phyloP scores from a whole-genome alignment of 2,888 invertebrate genomes.

The Tiphia femorata region DNA sequence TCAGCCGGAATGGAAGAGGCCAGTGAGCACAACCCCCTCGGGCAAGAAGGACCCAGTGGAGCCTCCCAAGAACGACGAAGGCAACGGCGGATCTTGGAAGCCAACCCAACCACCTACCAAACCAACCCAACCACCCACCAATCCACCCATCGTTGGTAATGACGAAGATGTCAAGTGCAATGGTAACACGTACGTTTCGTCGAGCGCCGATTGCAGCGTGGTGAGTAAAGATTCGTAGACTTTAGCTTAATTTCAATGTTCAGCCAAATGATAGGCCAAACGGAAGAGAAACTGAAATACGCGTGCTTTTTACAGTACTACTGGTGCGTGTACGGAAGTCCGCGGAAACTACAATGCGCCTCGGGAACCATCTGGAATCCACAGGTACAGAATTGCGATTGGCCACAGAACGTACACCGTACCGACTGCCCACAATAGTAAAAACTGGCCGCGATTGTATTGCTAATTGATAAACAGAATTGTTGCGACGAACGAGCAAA shows the following conservation, averaged over 20 bases:
- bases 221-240: too few relatives aligned
- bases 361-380: constrained; percentile 83
- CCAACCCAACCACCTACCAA: constrained; percentile 42
- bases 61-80: constrained; percentile 20
- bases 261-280: too few relatives aligned
- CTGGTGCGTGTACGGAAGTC: constrained; percentile 85
- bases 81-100: constrained; percentile 51
- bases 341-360: constrained; percentile 80
- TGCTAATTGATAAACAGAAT: too few relatives aligned
- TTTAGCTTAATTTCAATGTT: too few relatives aligned
- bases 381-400: constrained; percentile 81
- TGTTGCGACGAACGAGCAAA: too few relatives aligned
- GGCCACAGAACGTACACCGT: constrained; percentile 81
- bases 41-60: constrained; percentile 57
- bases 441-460: too few relatives aligned
- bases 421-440: constrained; percentile 69
- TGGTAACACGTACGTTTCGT: constrained; percentile 72
- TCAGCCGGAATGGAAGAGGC: constrained; percentile 86
- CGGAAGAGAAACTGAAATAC: too few relatives aligned
- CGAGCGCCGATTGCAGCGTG: constrained; percentile 73
- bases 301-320: constrained; percentile 78
- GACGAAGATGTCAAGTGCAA: constrained; percentile 70
- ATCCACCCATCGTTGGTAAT: constrained; percentile 40
- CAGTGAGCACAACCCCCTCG: constrained; percentile 78
- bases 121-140: constrained; percentile 30